Evolutionary conservation across 2,113 vertebrate genomes (phyloP), one percentile per base, ranked within the genome.

Genomic region (Anarrhichthys ocellatus): DNA sequence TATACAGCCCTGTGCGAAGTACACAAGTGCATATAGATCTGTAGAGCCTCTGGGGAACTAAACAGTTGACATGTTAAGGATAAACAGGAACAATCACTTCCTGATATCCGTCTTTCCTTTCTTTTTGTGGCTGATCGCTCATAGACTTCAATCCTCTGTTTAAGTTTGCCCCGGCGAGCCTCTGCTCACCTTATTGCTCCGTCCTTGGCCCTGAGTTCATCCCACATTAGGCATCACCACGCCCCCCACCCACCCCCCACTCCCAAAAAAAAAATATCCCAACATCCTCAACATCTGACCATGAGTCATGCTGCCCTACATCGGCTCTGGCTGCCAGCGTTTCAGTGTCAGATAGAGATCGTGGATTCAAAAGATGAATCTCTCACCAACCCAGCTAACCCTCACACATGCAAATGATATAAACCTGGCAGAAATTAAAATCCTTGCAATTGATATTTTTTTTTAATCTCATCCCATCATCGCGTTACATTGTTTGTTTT

Each of bases 181-280:
- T 6, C 38, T n/a, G 56, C 59, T 80, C 83, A 22, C 27, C 81
- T 82, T 85, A 87, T 83, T 87, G 80, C 90, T 90, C 74, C 65
- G 72, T 72, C 76, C 70, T 42, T 20, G 36, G 54, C 78, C 81
- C 85, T 78, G 85, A 89, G 81, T 73, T 85, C n/a, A 11, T 52
- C 79, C 56, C 42, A 76, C 27, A 29, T 68, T 24, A 29, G 63
- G 22, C 10, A 17, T 72, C 20, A 34, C 15, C 20, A 5, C 2
- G 36, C 2, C 27, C 17, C 38, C 27, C 17, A 7, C 58, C 14
- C 2, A 2, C 27, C 14, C 4, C 8, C 14, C 6, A 2, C 36
- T 4, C 13, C 20, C 20, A 34, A 34, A 34, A 34, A 34, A 34
- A 5, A 34, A 24, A 58, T 52, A 24, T 29, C 24, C 56, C n/a